Conservation (phyloP, 2,797 vertebrate genomes). For the Enteromius paludinosus region DNA sequence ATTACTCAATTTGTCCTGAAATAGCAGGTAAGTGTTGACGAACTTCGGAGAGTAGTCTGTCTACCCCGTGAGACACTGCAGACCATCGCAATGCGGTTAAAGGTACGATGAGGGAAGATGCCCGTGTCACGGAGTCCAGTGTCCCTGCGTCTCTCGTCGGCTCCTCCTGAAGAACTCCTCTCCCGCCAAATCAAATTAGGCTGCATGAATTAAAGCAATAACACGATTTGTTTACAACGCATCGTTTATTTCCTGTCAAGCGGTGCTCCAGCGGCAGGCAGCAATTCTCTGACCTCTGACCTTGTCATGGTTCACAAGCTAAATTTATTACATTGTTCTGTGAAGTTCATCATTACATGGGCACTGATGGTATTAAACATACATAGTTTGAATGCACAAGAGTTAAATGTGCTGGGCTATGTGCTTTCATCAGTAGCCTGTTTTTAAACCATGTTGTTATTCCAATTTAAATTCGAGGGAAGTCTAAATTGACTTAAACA, state of each 20-base stretch:
- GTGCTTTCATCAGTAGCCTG: conserved; percentile 6
- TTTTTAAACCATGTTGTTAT: background rate
- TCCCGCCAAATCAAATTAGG: conserved; percentile 78
- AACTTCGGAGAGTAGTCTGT: conserved; percentile 57
- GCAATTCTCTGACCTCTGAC: conserved; percentile 71
- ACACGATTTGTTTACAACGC: conserved; percentile 82
- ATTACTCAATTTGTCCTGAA: background rate
- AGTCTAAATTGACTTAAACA: background rate
- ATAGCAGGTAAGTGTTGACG: conserved; percentile 51
- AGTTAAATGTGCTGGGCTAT: conserved; percentile 5
- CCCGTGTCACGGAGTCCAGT: conserved; percentile 36
- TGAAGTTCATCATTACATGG: conserved; percentile 67
- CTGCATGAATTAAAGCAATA: conserved; percentile 84
- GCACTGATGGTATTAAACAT: conserved; percentile 71
- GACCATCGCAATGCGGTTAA: conserved; percentile 73
- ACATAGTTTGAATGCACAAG: conserved; percentile 61
- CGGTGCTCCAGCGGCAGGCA: conserved; percentile 71
- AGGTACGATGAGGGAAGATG: conserved; percentile 60
- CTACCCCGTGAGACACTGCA: conserved; percentile 67
- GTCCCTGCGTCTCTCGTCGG: conserved; percentile 26
- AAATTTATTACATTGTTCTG: conserved; percentile 72
- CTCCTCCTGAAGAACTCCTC: conserved; percentile 70
- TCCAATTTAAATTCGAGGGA: background rate
- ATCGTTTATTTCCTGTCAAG: conserved; percentile 81
- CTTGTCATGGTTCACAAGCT: conserved; percentile 72